Evolutionary conservation across 2,888 invertebrate genomes (phyloP), one percentile per base, ranked within the genome.

Genomic region (Andrena chrysosceles): DNA sequence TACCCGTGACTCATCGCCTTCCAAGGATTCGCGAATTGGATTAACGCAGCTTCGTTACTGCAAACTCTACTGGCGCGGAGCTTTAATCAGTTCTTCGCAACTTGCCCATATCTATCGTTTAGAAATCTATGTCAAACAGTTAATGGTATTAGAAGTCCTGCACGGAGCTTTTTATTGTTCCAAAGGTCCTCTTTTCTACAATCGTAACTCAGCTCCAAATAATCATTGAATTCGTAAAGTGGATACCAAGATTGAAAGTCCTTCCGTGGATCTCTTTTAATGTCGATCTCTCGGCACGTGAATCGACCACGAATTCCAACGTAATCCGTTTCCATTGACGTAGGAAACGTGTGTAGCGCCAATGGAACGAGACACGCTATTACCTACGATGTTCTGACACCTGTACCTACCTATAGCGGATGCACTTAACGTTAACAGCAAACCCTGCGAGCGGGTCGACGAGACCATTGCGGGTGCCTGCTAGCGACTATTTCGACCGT

Each of bases 401-500:
- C 79, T 72, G 78, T 75, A 69, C 33, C 72, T 75, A 69, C 33
- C 74, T 83, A 85, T 86, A 88, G 88, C 69, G 71, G 79, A 81
- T 87, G 89, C 89, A 89, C 88, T 90, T 89, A 89, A 81, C 86
- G 88, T 67, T 84, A 83, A 89, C 88, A 83, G 83, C 82, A 84
- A 83, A 83, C 71, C 87, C 77, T 86, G 87, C 86, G 26, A 87
- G 88, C 87, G 85, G 85, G 71, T 81, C 84, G 79, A 59, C 75
- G 75, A 74, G 62, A 83, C 74, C 64, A 71, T 77, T 56, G 78
- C 76, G 13, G 2, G 77, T 56, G 49, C 60, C 35, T 26, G 23
- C 62, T 72, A 42, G 62, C 56, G 60, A 59, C 74, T 56, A 54
- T 78, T 60, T 63, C 35, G 20, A 33, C 73, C 26, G 20, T 33